Base-by-base conservation (phyloP, 2,113 vertebrate species). In the Lophochroa leadbeateri region DNA sequence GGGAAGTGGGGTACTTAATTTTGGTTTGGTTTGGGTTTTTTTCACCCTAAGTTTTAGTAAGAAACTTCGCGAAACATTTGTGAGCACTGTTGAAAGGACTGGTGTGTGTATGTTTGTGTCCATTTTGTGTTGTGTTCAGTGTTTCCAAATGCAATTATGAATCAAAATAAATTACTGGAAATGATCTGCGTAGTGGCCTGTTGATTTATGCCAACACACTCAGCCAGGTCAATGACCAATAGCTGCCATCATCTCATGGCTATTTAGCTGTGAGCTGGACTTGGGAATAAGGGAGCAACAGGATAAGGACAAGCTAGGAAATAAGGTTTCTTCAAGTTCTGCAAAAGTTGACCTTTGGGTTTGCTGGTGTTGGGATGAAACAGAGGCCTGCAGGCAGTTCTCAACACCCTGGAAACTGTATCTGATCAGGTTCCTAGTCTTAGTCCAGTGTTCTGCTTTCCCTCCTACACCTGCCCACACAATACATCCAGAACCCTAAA, bases 121-220 rank as follows among this genome's bases (percentile, higher is more conserved):
- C n/a, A 33, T 68, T 96, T 91, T 91, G 50, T 67, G 91, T 86
- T 14, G 2, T 92, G 64, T 49, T 82, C 70, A 85, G 20, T 93
- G 82, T 95, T 89, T 95, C 39, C 60, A 95, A 82, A 55, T 94
- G 68, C 39, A 75, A 47, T 86, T 86, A 55, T 75, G 31, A 85
- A 60, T 88, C 17, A 75, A 94, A 97, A 94, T 97, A 96, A 97
- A 97, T 74, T 4, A 83, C 47, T 67, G 80, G 60, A 89, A 82
- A 28, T 58, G 0, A 72, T 86, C n/a, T 89, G 17, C 89, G 41
- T 29, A 89, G 67, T 82, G 49, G 31, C 58, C 53, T 94, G 9
- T 85, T 96, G 58, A 89, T 94, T 95, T 91, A 53, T 67, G 23
- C 61, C 11, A 53, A 60, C 13, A 5, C 16, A 4, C 3, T 17